Base-by-base conservation (phyloP, 1,140 invertebrate species). In the Aphaenogaster floridana region DNA sequence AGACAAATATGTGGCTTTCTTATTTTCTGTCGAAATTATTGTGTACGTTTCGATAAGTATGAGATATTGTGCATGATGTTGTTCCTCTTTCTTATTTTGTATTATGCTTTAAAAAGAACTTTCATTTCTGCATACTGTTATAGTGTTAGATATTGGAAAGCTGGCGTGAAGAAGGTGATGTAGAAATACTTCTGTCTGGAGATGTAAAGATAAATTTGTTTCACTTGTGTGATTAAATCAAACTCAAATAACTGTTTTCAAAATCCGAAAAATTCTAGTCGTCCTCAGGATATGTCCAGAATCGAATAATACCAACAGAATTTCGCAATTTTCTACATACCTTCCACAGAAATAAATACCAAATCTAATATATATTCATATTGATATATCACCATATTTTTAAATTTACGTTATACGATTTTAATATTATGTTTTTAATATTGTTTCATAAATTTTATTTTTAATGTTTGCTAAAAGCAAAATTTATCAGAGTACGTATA, bases 81-180 rank as follows among this genome's bases (percentile, higher is more conserved):
- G 50, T 4, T 68, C 39, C 52, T 71, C 15, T 78, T 42, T 76
- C 59, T 81, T 81, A 71, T 71, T 74, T 81, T 84, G 59, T 74
- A 84, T 50, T 63, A 45, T 4, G 80, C 69, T 84, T 83, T 61
- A n/a, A 76, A 74, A 81, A 81, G 11, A 81, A 84, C 80, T 84
- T 84, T 84, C 80, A 84, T 84, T 84, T 84, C 80, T 84, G 54
- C 17, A 57, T 84, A 84, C 34, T 50, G 2, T 84, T 36, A 76
- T 72, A 61, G 39, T 50, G 13, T 50, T 48, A 57, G 34, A 59
- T 11, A 63, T 61, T 84, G 54, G 13, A 50, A 84, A 48, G 21
- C 21, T 74, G 42, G 3, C 28, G 59, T 34, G 13, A 50, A 57
- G 6, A 59, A 74, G 28, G 11, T 61, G n/a, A 54, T 28, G 48